These are phyloP conservation scores for Bryconaethiops microstoma DNA, from an alignment of 2,797 vertebrate genomes.

Conservation along the genomic window DNA sequence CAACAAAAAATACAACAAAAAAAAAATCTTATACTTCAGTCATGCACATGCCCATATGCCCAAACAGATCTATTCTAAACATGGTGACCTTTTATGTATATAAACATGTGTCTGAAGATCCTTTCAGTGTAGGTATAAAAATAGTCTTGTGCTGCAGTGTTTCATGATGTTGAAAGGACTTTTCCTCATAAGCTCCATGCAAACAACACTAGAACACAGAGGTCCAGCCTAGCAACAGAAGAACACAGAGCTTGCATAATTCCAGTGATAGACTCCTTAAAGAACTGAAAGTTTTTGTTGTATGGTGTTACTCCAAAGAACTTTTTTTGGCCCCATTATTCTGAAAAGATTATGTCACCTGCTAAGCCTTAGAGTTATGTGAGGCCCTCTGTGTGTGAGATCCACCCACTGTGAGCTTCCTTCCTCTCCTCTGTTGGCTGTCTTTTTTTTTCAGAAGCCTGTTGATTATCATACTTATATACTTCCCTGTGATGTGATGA, in stretches of 20 bases:
- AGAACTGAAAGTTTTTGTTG: background rate
- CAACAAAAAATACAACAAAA: too few relatives aligned
- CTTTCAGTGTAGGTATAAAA: too few relatives aligned
- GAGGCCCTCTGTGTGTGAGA: slow-evolving; percentile 13
- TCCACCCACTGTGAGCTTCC: slow-evolving; percentile 23
- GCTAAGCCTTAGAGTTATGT: slow-evolving; percentile 40
- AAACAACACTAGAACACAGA: too few relatives aligned
- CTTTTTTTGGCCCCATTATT: background rate
- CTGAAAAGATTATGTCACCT: background rate
- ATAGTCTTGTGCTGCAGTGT: too few relatives aligned
- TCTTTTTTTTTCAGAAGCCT: slow-evolving; percentile 20
- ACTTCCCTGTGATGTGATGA: slow-evolving; percentile 16
- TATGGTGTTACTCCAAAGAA: background rate
- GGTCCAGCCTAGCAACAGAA: background rate
- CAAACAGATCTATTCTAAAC: too few relatives aligned
- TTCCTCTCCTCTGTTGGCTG: slow-evolving; percentile 13
- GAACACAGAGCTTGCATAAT: background rate
- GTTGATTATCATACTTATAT: slow-evolving; percentile 19
- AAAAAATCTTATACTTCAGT: too few relatives aligned
- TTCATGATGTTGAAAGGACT: too few relatives aligned
- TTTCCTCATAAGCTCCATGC: too few relatives aligned
- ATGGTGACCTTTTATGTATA: too few relatives aligned
- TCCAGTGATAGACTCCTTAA: background rate
- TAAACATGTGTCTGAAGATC: too few relatives aligned
- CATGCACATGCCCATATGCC: too few relatives aligned